Evolutionary conservation across 2,113 vertebrate species (phyloP), one percentile per base, ranked within the genome.

Genomic region (Burhinus bistriatus): DNA sequence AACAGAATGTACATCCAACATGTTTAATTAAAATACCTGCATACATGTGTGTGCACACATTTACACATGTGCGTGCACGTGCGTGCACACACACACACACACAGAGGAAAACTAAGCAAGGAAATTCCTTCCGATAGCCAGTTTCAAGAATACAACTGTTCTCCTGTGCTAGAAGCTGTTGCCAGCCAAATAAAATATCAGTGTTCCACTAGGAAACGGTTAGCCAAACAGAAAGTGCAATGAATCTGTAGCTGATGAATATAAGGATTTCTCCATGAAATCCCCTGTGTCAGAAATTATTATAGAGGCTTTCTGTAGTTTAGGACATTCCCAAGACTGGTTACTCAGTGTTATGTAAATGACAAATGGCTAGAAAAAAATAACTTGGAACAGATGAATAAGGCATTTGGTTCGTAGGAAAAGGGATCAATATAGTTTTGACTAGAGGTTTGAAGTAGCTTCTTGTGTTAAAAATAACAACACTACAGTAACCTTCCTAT

Each of bases 181-280:
- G 84, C 95, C 45, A 92, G 99, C 99, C 99, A 99, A 99, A 98
- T 98, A 98, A 99, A 99, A 99, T 98, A 99, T 94, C 96, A 88
- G 85, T 95, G 97, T 98, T 98, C 98, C 98, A 98, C 96, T 97
- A 99, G 98, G 98, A 99, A 99, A 99, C 96, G 98, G 98, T 98
- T 97, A 96, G 98, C 98, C 98, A 99, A 99, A 99, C 99, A 99
- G 98, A 98, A 97, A 98, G 94, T 76, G 98, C 98, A 98, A 98
- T 98, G 99, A 99, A 98, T 98, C 98, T 97, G 91, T 91, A 94
- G 86, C 93, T 97, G 98, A 98, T 98, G 98, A 98, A 98, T 98
- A 97, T 83, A 97, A 97, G 95, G 97, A 98, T 98, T 98, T 99
- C 98, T 98, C 98, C 97, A 94, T 97, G 93, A 98, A 96, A 97